phyloP scores from a whole-genome alignment of 2,888 invertebrate species.

The Tillus elongatus region DNA sequence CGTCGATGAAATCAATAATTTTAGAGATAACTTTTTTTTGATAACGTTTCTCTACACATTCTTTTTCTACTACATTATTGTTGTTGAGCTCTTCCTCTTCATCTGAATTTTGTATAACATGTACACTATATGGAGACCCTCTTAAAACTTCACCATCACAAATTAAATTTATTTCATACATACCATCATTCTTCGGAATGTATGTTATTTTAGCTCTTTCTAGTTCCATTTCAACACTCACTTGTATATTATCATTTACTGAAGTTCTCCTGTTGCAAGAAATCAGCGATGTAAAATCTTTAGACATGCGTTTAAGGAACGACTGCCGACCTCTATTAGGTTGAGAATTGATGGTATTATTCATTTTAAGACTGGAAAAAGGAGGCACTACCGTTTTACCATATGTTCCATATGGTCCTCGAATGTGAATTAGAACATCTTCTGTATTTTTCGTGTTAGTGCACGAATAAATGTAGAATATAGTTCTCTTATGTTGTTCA shows the following conservation, averaged over 20 bases:
- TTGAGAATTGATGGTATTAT: slow-evolving; percentile 13
- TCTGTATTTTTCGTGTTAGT: slow-evolving; percentile 19
- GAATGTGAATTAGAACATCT: slow-evolving; percentile 31
- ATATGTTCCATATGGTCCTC: slow-evolving; percentile 35
- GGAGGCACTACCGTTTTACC: slow-evolving; percentile 28
- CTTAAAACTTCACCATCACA: slow-evolving; percentile 48
- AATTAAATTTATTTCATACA: slow-evolving; percentile 50
- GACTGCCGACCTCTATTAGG: slow-evolving; percentile 16
- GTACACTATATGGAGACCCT: slow-evolving; percentile 52
- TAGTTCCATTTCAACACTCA: slow-evolving; percentile 42
- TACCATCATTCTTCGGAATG: slow-evolving; percentile 45
- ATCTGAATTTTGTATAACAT: slow-evolving; percentile 34
- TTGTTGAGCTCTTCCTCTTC: slow-evolving; percentile 16
- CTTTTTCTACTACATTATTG: slow-evolving; percentile 15
- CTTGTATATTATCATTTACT: slow-evolving; percentile 42
- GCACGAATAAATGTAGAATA: slow-evolving; percentile 48
- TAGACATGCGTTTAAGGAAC: slow-evolving; percentile 17
- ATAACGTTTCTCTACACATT: slow-evolving; percentile 14
- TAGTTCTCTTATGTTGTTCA: slow-evolving; percentile 47
- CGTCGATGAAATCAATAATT: slow-evolving; percentile 30
- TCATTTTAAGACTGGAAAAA: slow-evolving; percentile 16
- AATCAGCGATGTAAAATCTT: slow-evolving; percentile 19
- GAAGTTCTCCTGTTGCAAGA: slow-evolving; percentile 10
- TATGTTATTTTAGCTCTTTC: slow-evolving; percentile 49
- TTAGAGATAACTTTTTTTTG: slow-evolving; percentile 35